Evolutionary conservation across 1,140 invertebrate species (phyloP).

Genomic region (Parapsyche elsis): DNA sequence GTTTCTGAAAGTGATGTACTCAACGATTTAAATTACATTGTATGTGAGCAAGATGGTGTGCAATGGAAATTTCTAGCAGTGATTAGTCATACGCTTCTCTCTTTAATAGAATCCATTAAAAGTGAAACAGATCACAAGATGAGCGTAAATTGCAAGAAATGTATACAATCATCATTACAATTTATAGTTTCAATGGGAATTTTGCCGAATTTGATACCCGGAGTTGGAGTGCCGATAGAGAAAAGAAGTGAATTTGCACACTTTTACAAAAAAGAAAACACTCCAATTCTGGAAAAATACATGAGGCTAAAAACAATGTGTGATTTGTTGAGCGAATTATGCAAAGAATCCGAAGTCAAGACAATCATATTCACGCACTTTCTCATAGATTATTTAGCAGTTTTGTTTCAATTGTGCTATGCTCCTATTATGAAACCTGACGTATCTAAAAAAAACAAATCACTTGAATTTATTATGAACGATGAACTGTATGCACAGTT

Average conservation of each 20-base stretch:
- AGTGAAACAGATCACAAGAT: conserved; percentile 65
- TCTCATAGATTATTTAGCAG: conserved; percentile 70
- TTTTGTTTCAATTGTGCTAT: conserved; percentile 77
- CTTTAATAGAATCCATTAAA: conserved; percentile 58
- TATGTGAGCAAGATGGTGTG: conserved; percentile 34
- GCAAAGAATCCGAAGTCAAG: conserved; percentile 61
- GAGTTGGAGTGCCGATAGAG: conserved; percentile 70
- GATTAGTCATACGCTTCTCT: conserved; percentile 62
- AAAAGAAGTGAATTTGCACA: conserved; percentile 61
- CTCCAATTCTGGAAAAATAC: conserved; percentile 58
- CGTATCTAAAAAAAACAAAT: conserved; percentile 51
- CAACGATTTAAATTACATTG: conserved; percentile 29
- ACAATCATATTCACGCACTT: conserved; percentile 65
- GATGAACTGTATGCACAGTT: conserved; percentile 68
- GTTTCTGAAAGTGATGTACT: conserved; percentile 38
- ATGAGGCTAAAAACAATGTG: conserved; percentile 56
- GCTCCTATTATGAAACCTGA: conserved; percentile 73
- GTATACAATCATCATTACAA: conserved; percentile 69
- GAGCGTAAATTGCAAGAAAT: conserved; percentile 70
- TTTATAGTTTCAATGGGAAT: conserved; percentile 74
- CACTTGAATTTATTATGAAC: conserved; percentile 64
- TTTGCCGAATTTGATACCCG: conserved; percentile 72
- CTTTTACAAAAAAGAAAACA: conserved; percentile 55
- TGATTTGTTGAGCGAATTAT: conserved; percentile 52
- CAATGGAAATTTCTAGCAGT: conserved; percentile 60